phyloP scores from a whole-genome alignment of 1,140 invertebrate species.

The Heliconius hewitsoni region DNA sequence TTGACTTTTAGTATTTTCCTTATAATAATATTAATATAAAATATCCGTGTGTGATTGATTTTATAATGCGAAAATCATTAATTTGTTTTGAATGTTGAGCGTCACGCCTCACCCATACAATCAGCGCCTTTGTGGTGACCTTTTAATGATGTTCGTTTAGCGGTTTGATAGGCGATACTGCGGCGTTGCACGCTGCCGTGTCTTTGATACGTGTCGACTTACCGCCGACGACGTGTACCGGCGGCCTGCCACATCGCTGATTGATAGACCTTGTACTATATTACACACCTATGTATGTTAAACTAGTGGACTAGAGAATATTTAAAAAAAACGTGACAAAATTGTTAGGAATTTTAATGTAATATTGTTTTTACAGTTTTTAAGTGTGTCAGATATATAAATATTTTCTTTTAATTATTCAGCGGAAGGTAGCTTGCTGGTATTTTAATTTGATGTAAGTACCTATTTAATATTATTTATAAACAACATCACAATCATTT shows the following conservation, averaged over 20 bases:
- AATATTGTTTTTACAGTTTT: background rate
- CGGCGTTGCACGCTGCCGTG: constrained; percentile 10
- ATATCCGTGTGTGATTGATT: background rate
- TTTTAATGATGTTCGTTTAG: constrained; percentile 15
- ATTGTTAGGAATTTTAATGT: background rate
- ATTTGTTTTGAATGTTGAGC: background rate
- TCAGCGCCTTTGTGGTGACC: background rate
- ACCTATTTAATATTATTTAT: too few relatives aligned
- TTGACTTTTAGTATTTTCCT: constrained; percentile 26
- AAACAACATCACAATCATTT: background rate
- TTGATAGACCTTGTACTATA: constrained; percentile 30
- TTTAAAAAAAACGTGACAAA: background rate
- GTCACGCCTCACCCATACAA: constrained; percentile 2
- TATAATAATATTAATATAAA: constrained; percentile 11
- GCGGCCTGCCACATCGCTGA: constrained; percentile 26
- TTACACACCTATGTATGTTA: constrained; percentile 6
- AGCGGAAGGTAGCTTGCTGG: background rate
- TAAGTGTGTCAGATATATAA: background rate
- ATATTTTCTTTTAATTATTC: background rate
- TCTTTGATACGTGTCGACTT: constrained; percentile 7
- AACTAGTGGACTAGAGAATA: background rate
- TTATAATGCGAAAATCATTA: constrained; percentile 14
- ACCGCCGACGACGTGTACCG: constrained; percentile 13
- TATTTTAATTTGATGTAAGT: background rate
- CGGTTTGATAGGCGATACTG: background rate